Conservation (phyloP, 2,797 vertebrate species). For the Malacoctenus gilli region DNA sequence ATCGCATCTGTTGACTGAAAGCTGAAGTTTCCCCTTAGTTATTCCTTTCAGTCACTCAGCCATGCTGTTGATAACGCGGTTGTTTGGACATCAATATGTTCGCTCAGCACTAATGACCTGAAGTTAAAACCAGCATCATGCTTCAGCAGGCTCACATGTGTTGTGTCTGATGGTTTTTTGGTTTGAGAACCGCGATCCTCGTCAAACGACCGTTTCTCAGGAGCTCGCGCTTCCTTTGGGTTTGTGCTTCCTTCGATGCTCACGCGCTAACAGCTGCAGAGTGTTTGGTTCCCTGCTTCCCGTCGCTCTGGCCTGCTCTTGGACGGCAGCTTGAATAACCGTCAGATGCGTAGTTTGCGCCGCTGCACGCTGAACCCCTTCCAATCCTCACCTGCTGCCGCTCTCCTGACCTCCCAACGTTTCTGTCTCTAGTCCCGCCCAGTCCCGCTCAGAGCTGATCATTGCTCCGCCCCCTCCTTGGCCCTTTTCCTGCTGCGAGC, state of each 20-base stretch:
- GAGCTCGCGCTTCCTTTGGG: slow-evolving; percentile 15
- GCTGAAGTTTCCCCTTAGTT: not conserved
- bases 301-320: slow-evolving; percentile 12
- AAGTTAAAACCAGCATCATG: not conserved
- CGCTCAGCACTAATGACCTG: no score
- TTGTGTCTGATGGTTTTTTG: slow-evolving; percentile 7
- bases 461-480: slow-evolving; percentile 79
- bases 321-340: not conserved
- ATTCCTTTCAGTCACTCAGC: not conserved
- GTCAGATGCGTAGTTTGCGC: slow-evolving; percentile 9
- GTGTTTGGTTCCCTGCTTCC: slow-evolving; percentile 14
- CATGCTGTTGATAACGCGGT: not conserved
- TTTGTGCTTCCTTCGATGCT: slow-evolving; percentile 29
- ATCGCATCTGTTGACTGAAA: not conserved
- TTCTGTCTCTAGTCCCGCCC: slow-evolving; percentile 75
- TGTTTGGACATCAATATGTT: not conserved
- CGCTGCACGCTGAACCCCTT: slow-evolving; percentile 21
- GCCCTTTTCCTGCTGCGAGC: slow-evolving; percentile 75
- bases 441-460: slow-evolving; percentile 66
- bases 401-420: slow-evolving; percentile 63
- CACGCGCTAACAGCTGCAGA: slow-evolving; percentile 37
- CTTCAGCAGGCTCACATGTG: slow-evolving; percentile 4
- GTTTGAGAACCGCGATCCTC: not conserved
- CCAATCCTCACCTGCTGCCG: slow-evolving; percentile 7
- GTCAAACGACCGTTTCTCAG: not conserved